These are phyloP conservation scores for Sphaeridia pumilis DNA, from an alignment of 2,888 invertebrate genomes.

Conservation along the genomic window DNA sequence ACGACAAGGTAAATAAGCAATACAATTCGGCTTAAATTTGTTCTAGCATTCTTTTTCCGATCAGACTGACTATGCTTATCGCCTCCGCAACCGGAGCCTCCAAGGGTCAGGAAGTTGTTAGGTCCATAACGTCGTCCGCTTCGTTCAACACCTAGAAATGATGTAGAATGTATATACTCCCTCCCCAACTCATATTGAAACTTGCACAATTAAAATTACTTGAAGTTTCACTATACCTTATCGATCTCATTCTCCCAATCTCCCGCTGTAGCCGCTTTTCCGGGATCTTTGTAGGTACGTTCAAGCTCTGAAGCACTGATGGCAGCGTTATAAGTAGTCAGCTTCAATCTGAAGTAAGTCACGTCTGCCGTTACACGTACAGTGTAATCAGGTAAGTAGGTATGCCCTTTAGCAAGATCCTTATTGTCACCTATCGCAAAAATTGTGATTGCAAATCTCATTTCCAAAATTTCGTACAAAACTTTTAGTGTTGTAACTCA, in stretches of 20 bases:
- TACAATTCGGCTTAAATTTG: too few species aligned
- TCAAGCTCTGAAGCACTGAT: constrained; percentile 76
- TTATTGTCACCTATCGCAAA: background rate
- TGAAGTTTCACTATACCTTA: constrained; percentile 20
- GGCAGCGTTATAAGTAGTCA: constrained; percentile 77
- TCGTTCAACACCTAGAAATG: constrained; percentile 7
- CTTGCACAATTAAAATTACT: background rate
- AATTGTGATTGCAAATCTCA: background rate
- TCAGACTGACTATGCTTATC: too few species aligned
- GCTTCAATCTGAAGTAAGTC: constrained; percentile 70
- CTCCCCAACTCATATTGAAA: background rate
- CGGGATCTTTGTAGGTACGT: constrained; percentile 53
- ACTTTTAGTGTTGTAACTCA: background rate
- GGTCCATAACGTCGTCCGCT: constrained; percentile 7
- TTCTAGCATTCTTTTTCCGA: too few species aligned
- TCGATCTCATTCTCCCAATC: constrained; percentile 65
- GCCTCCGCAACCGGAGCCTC: too few species aligned
- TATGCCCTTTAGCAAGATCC: constrained; percentile 47
- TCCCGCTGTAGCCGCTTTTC: constrained; percentile 37
- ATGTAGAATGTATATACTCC: background rate
- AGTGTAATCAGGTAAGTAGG: constrained; percentile 85
- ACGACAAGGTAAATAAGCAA: too few species aligned
- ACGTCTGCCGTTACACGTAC: constrained; percentile 74
- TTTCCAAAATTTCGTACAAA: background rate
- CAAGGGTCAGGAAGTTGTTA: background rate